phyloP scores from a whole-genome alignment of 2,113 vertebrate species.

The Microcebus griseorufus region DNA sequence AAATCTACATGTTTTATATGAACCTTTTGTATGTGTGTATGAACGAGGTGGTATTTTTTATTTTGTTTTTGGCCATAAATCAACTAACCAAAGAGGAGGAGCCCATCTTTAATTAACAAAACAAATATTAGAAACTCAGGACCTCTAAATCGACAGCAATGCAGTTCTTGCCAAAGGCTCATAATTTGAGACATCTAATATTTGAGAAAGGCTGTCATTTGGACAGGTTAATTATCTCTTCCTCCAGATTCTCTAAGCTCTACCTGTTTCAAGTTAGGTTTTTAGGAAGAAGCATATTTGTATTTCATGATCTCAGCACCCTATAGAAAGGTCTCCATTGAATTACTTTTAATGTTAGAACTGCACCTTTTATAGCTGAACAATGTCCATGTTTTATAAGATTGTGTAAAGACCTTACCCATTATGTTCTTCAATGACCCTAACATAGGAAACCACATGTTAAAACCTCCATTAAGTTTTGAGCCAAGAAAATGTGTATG shows the following conservation, averaged over 20 bases:
- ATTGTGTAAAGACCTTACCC: constrained; percentile 18
- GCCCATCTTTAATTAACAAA: constrained; percentile 13
- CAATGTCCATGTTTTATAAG: constrained; percentile 12
- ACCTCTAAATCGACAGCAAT: background rate
- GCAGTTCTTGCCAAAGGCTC: background rate
- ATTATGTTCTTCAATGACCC: constrained; percentile 50
- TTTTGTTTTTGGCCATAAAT: background rate
- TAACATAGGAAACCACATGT: constrained; percentile 54
- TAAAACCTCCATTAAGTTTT: constrained; percentile 42
- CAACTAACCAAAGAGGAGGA: background rate
- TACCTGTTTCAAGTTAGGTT: constrained; percentile 6
- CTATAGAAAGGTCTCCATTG: constrained; percentile 28
- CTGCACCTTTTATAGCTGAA: constrained; percentile 33
- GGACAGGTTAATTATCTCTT: constrained; percentile 52
- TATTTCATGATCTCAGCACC: constrained; percentile 12
- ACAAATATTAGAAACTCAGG: background rate
- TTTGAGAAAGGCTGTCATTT: constrained; percentile 10
- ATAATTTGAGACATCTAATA: background rate
- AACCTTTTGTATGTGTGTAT: background rate
- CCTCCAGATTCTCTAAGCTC: background rate
- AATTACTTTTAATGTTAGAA: constrained; percentile 38
- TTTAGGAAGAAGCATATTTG: background rate
- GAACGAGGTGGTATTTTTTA: background rate
- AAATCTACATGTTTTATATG: background rate
- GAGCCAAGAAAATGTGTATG: constrained; percentile 61